Evolutionary conservation across 2,888 invertebrate genomes (phyloP), one percentile per base, ranked within the genome.

Genomic region (Lamellibrachia columna): DNA sequence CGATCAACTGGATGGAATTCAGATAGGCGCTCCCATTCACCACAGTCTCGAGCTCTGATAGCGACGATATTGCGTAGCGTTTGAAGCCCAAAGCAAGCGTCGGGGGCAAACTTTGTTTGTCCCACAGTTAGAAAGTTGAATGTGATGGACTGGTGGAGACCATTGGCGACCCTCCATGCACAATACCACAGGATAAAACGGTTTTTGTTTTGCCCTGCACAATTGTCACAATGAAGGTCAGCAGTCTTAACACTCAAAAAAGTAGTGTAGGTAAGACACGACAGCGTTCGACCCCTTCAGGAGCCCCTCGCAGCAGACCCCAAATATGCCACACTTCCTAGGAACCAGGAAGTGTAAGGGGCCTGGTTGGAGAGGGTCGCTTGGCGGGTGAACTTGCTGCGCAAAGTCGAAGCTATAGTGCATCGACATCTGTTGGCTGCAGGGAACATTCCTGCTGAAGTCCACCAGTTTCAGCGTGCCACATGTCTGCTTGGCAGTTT

Each of bases 301-400:
- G 40, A 93, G 60, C 60, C 2, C 60, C 60, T 7, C 15, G 60
- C 60, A 60, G 60, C 60, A 60, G 60, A 60, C 60, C 53, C 90
- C 94, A 94, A 95, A 95, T 40, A 94, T 90, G 11, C 94, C 93
- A 93, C 94, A 94, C 91, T 94, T 94, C 75, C 94, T 92, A 11
- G 94, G 94, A 7, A 94, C 94, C 55, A 93, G 93, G 92, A 95
- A 92, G 90, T 93, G 90, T 22, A 93, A 92, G 40, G 93, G 93
- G 52, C 95, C 95, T n/a, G 94, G 94, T 92, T 95, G 94, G 52
- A 93, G 92, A 22, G 94, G 93, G 90, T 94, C 52, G 53, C 53
- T 53, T 11, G 92, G 92, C n/a, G 28, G 52, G 92, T 55, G 92
- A 11, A 92, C 58, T 75, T 91, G 92, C 92, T 92, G 91, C 9